Percentiles rank a stretch among this genome's conserved stretches.
Conservation (phyloP, 2,797 vertebrate genomes). For the Chrosomus eos region DNA sequence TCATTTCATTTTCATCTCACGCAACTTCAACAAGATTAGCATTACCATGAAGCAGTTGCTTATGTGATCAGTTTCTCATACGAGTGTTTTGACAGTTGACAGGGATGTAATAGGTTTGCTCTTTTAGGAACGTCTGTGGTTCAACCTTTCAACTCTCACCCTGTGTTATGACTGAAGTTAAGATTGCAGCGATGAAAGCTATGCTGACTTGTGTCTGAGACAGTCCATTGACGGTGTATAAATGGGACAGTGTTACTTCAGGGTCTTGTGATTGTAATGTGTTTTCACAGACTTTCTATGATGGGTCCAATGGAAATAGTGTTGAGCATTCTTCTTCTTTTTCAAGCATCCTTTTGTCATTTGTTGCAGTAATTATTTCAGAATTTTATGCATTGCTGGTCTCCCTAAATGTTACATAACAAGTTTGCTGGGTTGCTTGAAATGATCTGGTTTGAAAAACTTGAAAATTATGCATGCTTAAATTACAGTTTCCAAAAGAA, state of each 20-base stretch:
- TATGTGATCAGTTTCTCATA: conserved; percentile 14
- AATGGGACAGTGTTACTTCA: conserved; percentile 25
- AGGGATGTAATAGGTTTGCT: conserved; percentile 10
- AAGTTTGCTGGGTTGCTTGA: neutral
- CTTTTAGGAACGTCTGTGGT: conserved; percentile 1
- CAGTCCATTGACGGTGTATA: conserved; percentile 39
- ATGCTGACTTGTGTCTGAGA: conserved; percentile 36
- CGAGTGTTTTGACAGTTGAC: conserved; percentile 29
- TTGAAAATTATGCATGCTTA: neutral
- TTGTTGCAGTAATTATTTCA: conserved; percentile 12
- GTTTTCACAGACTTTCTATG: conserved; percentile 18
- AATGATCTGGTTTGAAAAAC: neutral
- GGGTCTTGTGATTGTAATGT: conserved; percentile 23
- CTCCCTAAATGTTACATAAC: neutral
- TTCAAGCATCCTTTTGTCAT: conserved; percentile 20
- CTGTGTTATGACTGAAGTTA: conserved; percentile 5
- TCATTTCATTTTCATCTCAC: neutral
- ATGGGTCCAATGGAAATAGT: conserved; percentile 9
- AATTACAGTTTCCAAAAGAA: neutral
- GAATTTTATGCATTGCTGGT: neutral
- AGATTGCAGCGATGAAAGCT: conserved; percentile 5
- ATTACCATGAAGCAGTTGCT: neutral
- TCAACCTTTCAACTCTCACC: conserved; percentile 47
- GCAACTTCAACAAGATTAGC: neutral
- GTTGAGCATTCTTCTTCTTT: neutral